Evolutionary conservation across 2,888 invertebrate species (phyloP), one percentile per base, ranked within the genome.

Genomic region (Dioctria rufipes): DNA sequence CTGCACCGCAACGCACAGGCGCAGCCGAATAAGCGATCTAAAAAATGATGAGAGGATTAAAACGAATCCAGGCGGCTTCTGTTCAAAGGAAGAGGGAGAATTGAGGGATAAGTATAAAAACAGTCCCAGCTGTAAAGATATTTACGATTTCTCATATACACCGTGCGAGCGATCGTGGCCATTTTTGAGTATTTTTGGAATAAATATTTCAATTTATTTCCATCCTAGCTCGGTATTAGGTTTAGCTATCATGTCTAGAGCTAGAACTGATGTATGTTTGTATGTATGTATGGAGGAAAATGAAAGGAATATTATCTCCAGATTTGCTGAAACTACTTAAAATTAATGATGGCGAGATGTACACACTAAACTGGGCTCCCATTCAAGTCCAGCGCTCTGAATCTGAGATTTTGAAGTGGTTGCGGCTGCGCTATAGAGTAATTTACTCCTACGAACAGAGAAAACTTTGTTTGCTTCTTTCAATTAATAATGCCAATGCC

Each of bases 281-380:
- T 25, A 25, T 25, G 25, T 25, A 25, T 25, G 25, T 2, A 25
- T 25, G 25, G 25, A 25, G 25, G 25, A 25, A 54, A 54, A 54
- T n/a, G 4, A 6, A 11, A 54, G 11, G 54, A 54, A 4, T 4
- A 0, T 25, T 25, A 25, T 25, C 25, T 1, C 54, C 54, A 54
- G 54, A 54, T 54, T 54, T 54, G 46, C 46, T 46, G 46, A 8
- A 69, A 69, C 25, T 51, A 51, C 69, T 69, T 69, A 51, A 69
- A 69, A 51, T 69, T 69, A 69, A 69, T 69, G 43, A 69, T 69
- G 49, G 51, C 39, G 54, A 69, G 69, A 69, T 69, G 54, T 39
- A 51, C 9, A 39, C 25, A 25, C 25, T 25, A 25, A 25, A 25
- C 39, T 25, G 25, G 69, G 40, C 25, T 69, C 69, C 25, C 1